Conservation (phyloP, 2,113 vertebrate genomes). For the Tragulus kanchil region DNA sequence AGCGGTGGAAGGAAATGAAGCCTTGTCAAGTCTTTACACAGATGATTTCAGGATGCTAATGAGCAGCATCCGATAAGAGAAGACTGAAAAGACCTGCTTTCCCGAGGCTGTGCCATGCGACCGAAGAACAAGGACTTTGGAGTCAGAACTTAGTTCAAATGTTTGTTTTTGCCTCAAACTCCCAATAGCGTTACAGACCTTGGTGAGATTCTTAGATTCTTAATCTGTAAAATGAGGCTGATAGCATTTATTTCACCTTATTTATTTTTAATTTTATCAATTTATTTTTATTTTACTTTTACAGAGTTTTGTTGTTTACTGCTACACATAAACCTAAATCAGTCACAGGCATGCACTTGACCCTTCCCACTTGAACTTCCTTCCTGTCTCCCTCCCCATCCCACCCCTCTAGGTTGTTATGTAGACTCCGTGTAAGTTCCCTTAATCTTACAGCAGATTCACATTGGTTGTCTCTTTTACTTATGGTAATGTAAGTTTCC, state of each 20-base stretch:
- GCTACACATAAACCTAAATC: no score
- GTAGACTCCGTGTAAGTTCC: no score
- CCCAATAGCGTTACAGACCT: not conserved
- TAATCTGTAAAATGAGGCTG: not conserved
- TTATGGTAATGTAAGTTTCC: no score
- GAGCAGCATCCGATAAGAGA: constrained; percentile 47
- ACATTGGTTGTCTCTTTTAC: no score
- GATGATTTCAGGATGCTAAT: constrained; percentile 81
- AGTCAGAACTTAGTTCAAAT: not conserved
- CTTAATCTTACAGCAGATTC: no score
- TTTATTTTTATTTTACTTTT: no score
- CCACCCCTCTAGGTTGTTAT: no score
- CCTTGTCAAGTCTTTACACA: constrained; percentile 79
- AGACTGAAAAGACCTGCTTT: constrained; percentile 10
- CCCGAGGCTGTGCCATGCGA: not conserved
- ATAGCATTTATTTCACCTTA: not conserved
- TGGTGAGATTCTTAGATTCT: constrained; percentile 16
- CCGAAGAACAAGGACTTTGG: not conserved
- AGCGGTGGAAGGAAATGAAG: constrained; percentile 79
- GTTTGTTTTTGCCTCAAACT: not conserved
- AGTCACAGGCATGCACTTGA: no score
- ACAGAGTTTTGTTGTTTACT: no score
- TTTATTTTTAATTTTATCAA: not conserved
- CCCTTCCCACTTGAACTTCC: no score
- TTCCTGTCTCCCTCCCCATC: no score